phyloP scores from a whole-genome alignment of 2,113 vertebrate genomes.

The Rostratula benghalensis region DNA sequence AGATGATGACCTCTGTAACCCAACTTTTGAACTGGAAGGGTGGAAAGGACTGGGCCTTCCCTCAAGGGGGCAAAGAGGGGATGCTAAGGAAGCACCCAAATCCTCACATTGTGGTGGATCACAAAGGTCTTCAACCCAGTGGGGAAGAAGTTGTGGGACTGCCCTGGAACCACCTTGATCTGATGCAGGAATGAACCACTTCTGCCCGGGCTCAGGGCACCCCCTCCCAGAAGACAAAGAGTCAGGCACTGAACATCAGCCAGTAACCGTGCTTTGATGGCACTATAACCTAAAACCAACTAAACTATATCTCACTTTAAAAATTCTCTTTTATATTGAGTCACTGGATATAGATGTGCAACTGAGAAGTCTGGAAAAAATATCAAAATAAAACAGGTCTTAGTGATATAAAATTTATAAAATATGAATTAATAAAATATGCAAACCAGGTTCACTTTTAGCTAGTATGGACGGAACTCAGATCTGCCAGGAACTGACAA shows the following conservation, averaged over 20 bases:
- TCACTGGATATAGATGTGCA: neutral
- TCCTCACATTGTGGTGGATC: neutral
- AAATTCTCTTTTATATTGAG: neutral
- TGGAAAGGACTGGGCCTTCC: neutral
- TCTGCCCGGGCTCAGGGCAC: neutral
- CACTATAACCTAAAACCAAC: neutral
- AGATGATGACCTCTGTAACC: neutral
- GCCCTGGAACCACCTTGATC: rapidly evolving
- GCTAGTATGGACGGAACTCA: neutral
- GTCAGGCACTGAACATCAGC: neutral
- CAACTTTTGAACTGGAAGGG: neutral
- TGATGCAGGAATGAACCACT: neutral
- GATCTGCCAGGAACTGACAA: neutral
- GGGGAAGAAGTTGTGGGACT: neutral
- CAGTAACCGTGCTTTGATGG: neutral
- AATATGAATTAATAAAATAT: neutral
- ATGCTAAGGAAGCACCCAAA: neutral
- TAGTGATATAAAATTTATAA: neutral
- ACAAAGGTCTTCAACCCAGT: neutral
- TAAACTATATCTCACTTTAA: neutral
- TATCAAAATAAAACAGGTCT: neutral
- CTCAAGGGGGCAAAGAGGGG: neutral
- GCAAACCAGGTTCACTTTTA: neutral
- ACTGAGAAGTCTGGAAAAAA: neutral
- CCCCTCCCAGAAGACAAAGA: neutral